Base-by-base conservation (phyloP, 2,888 invertebrate genomes). In the Embidobia sp. region DNA sequence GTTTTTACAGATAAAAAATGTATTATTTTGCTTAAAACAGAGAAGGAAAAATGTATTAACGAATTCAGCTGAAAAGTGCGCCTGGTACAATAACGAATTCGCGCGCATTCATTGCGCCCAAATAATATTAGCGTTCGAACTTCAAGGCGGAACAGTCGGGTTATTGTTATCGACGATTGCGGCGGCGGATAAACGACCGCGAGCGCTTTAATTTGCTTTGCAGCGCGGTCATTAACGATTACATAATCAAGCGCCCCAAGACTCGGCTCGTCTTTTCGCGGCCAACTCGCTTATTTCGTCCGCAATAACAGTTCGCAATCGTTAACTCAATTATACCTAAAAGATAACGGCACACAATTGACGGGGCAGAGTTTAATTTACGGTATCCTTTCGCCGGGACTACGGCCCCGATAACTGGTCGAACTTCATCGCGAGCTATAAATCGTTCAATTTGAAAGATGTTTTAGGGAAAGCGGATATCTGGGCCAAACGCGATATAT, bases 51-150 rank as follows among this genome's bases (percentile, higher is more conserved):
- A n/a, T n/a, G n/a, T n/a, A n/a, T n/a, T n/a, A n/a, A 22, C 22
- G 22, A 22, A 6, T 22, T 4, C 22, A 22, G 22, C 13, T 22
- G 22, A 3, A 22, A 22, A 22, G 22, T 22, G 22, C 22, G 33
- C 15, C 40, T 61, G 44, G 35, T 53, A 46, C 66, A 35, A 27
- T 59, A 42, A 51, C 59, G 49, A 57, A 55, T 55, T 46, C 37
- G 44, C 48, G 49, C 31, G 37, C 61, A 61, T 61, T 70, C 61
- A 53, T 70, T 61, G 29, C 26, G 26, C n/a, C 61, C 35, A 51
- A 63, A 72, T 59, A 51, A 44, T 70, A 59, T 59, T 59, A 61
- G 29, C 44, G 44, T 70, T 59, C 51, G 40, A 29, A 22, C 40
- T 48, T 48, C 31, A 48, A 48, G 57, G 40, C 19, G 37, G 27